Conservation (phyloP, 92 coral and sea anemone genomes). For the Metridium senile region DNA sequence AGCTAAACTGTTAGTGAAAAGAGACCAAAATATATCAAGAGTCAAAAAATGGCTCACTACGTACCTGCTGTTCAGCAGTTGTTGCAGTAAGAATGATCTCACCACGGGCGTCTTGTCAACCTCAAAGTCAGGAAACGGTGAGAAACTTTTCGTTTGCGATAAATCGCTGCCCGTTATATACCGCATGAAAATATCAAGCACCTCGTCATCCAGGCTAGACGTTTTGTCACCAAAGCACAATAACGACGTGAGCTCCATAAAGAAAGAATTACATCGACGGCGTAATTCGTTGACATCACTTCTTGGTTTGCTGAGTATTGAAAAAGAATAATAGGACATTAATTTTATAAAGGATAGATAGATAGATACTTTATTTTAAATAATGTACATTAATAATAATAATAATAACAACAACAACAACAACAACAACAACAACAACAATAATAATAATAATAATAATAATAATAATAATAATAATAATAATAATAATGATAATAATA, state of each 20-base stretch:
- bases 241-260: conserved; percentile 85
- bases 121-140: conserved; percentile 85
- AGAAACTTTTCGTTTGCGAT: conserved; percentile 57
- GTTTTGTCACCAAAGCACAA: conserved; percentile 72
- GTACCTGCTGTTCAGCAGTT: conserved; percentile 68
- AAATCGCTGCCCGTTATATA: conserved; percentile 65
- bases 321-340: too few species aligned
- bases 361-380: too few species aligned
- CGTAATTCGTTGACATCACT: conserved; percentile 65
- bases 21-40: too few species aligned
- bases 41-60: too few species aligned
- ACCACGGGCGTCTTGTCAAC: conserved; percentile 86
- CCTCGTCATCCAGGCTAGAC: conserved; percentile 50
- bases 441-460: too few species aligned
- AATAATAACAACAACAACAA: too few species aligned
- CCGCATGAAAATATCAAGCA: conserved; percentile 74
- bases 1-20: too few species aligned
- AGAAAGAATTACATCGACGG: conserved; percentile 80
- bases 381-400: too few species aligned
- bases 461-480: too few species aligned
- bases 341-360: too few species aligned
- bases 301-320: conserved; percentile 43
- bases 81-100: conserved; percentile 82
- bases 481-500: too few species aligned
- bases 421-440: too few species aligned